These are phyloP conservation scores for Linurgus olivaceus DNA, from an alignment of 2,797 vertebrate species.

Conservation along the genomic window DNA sequence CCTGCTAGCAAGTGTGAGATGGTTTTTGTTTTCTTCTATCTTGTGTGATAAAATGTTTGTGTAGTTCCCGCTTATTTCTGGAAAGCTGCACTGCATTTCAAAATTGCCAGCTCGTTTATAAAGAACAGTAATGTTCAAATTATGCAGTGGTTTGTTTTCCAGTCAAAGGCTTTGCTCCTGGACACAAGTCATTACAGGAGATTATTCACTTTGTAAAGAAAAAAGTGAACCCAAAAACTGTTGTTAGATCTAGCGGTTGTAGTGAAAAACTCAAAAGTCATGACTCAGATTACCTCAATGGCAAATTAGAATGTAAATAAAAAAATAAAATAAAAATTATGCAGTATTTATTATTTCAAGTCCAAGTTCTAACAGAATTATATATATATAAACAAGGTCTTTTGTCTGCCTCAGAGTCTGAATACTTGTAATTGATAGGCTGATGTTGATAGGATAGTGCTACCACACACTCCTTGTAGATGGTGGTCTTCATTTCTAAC, in stretches of 20 bases:
- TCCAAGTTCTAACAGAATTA: neutral
- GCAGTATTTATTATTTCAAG: neutral
- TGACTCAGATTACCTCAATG: neutral
- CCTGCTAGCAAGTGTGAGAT: neutral
- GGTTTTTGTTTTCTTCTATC: neutral
- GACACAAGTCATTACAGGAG: neutral
- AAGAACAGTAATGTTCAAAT: neutral
- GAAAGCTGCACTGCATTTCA: neutral
- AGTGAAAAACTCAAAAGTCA: neutral
- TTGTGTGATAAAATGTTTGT: neutral
- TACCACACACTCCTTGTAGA: neutral
- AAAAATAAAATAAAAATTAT: neutral
- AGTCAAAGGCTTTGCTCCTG: neutral
- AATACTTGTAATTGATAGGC: neutral
- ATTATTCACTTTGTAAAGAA: neutral
- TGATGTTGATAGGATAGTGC: neutral
- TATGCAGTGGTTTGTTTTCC: neutral
- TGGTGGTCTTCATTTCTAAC: neutral
- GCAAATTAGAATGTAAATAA: neutral
- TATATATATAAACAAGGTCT: neutral
- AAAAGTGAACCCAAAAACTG: neutral
- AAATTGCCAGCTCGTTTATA: neutral
- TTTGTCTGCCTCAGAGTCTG: neutral
- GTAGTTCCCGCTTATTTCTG: neutral
- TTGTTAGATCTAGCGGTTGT: neutral